Conservation (phyloP, 2,888 invertebrate genomes). For the Ctena decussata region DNA sequence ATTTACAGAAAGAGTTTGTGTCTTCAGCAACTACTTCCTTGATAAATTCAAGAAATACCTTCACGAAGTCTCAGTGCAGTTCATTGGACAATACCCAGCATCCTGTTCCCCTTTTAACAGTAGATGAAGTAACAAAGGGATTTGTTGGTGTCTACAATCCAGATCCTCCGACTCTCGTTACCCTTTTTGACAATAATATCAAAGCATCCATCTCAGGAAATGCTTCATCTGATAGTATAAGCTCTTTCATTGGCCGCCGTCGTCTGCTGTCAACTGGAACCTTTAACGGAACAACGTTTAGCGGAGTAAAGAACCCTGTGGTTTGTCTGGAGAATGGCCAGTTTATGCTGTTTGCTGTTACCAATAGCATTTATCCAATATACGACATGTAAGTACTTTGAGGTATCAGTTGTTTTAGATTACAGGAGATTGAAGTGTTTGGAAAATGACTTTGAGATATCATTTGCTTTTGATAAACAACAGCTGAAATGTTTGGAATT, state of each 20-base stretch:
- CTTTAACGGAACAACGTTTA: conserved; percentile 74
- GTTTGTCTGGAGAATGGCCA: conserved; percentile 82
- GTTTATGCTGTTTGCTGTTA: conserved; percentile 82
- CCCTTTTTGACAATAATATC: conserved; percentile 72
- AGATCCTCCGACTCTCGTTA: conserved; percentile 65
- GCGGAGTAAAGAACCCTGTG: conserved; percentile 83
- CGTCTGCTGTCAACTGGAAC: conserved; percentile 77
- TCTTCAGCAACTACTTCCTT: conserved; percentile 69
- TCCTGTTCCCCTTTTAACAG: conserved; percentile 71
- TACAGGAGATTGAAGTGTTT: too few relatives aligned
- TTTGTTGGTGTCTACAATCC: conserved; percentile 84
- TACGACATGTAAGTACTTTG: conserved; percentile 83
- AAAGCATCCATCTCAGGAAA: conserved; percentile 76
- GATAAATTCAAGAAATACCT: conserved; percentile 77
- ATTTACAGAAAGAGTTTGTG: conserved; percentile 77
- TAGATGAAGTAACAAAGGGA: conserved; percentile 62
- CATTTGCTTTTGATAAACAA: too few relatives aligned
- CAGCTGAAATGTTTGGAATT: too few relatives aligned
- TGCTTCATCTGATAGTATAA: conserved; percentile 71
- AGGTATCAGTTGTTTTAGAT: too few relatives aligned
- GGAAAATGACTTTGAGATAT: too few relatives aligned
- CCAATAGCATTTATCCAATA: conserved; percentile 82
- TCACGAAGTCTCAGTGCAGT: conserved; percentile 76
- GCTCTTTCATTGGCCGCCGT: conserved; percentile 66
- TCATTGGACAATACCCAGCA: conserved; percentile 59